Base-by-base conservation (phyloP, 2,888 invertebrate species). In the Campoplex capitator region DNA sequence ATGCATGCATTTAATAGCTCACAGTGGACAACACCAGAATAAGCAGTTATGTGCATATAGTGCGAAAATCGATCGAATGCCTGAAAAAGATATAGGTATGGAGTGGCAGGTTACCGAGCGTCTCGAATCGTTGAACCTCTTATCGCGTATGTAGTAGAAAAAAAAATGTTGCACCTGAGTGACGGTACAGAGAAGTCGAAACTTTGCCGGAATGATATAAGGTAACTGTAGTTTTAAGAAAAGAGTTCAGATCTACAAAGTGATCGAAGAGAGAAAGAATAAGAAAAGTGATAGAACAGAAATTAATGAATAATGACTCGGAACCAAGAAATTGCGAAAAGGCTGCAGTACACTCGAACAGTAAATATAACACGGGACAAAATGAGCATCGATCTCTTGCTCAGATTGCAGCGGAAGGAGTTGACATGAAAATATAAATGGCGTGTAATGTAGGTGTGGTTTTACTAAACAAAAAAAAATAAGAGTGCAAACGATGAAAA, bases 251-350 rank as follows among this genome's bases (percentile, higher is more conserved):
- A 16, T 13, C 35, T 28, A 58, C 13, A 51, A 75, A 38, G 13
- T 56, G 23, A 28, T 16, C 8, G 16, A 56, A 28, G 45, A 75
- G 54, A 54, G 68, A 42, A 23, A 56, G 71, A 62, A 71, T 71
- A 68, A 70, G 77, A 78, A 74, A 62, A 35, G 68, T 23, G 75
- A 83, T 73, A 80, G 56, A 77, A 42, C n/a, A 78, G 86, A 74
- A 68, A 78, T 81, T 23, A 23, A 87, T 87, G 86, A 87, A 81
- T 87, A 87, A 87, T 87, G 86, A 81, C 81, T 84, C 81, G 86
- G 67, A 73, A 84, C 83, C 35, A 51, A 45, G 84, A 77, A 87
- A 81, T 84, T 84, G 80, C 86, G 68, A 84, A 84, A 56, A 65
- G 77, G 80, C 16, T 71, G 76, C 56, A 80, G 70, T 84, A 35